Evolutionary conservation across 2,888 invertebrate species (phyloP), one percentile per base, ranked within the genome.

Genomic region (Zhuqinia jingwanae): DNA sequence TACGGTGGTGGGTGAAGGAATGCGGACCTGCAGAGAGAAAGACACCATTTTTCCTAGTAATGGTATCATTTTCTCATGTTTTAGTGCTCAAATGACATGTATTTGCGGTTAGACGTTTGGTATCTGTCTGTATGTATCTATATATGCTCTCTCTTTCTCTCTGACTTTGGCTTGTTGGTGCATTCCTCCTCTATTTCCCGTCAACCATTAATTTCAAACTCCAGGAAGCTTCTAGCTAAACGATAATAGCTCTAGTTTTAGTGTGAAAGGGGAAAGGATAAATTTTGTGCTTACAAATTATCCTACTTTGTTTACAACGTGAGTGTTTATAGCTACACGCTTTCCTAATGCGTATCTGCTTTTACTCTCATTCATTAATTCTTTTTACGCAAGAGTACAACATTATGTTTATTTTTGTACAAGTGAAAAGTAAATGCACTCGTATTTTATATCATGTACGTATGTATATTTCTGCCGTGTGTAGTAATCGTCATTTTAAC

Each of bases 191-290:
- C 50, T 15, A 17, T 20, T 70, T 70, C 20, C 11, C 45, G n/a
- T n/a, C n/a, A n/a, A n/a, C 70, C 70, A 70, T 70, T 70, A 70
- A 42, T 70, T 70, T 47, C 70, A 70, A 70, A 47, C 50, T 22
- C 47, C 47, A 50, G 65, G 17, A n/a, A 65, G 65, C 42, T 25
- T n/a, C 10, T 25, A 30, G 60, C 27, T 30, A 60, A 60, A 60
- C 11, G 60, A 60, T 60, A 60, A 42, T 65, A 17, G 65, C 65
- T 20, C 20, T 17, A 36, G 17, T 65, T 36, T 65, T 15, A 17
- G 20, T 36, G 36, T 36, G 36, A 36, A 36, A 36, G 36, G 36
- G 36, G 36, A 36, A 36, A 8, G 8, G 3, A 36, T 36, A 36
- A 36, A 36, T 6, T 36, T 36, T 8, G 3, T 17, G 36, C 0